Conservation (phyloP, 2,888 invertebrate species). For the Phanerotoma sp. region DNA sequence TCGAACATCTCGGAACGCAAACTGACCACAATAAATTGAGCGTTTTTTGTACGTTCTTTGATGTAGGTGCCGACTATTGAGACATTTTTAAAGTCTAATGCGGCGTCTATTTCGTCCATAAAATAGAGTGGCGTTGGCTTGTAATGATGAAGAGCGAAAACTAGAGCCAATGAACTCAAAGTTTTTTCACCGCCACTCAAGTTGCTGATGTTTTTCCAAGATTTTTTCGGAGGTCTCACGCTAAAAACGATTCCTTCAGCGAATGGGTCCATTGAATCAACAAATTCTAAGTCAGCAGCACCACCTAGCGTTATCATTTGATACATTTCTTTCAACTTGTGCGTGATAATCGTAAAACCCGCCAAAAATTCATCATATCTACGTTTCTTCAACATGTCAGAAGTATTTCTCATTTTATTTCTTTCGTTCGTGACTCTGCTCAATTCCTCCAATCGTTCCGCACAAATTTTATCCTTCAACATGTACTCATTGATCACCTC, state of each 20-base stretch:
- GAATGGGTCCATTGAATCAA: constrained; percentile 95
- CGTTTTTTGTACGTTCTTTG: constrained; percentile 93
- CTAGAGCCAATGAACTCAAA: constrained; percentile 89
- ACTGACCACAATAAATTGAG: constrained; percentile 98
- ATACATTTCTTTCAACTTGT: constrained; percentile 95
- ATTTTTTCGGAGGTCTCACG: constrained; percentile 96
- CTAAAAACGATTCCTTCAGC: constrained; percentile 95
- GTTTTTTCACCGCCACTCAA: constrained; percentile 99
- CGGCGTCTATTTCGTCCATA: constrained; percentile 99
- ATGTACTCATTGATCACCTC: constrained; percentile 63
- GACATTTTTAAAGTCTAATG: constrained; percentile 97
- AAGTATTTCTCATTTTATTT: constrained; percentile 73
- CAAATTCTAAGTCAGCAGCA: constrained; percentile 93
- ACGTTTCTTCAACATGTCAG: constrained; percentile 62
- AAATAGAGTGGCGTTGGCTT: constrained; percentile 98
- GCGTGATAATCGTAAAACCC: constrained; percentile 86
- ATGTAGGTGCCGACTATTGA: constrained; percentile 98
- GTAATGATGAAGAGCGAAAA: constrained; percentile 97
- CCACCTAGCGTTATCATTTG: constrained; percentile 98
- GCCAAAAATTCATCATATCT: constrained; percentile 52
- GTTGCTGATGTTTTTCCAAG: constrained; percentile 98
- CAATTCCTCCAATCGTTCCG: constrained; percentile 75
- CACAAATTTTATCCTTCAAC: constrained; percentile 71
- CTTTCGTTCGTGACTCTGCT: constrained; percentile 77
- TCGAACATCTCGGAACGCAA: constrained; percentile 98